Evolutionary conservation across 2,888 invertebrate genomes (phyloP).

Genomic region (Dermolepida albohirtum): DNA sequence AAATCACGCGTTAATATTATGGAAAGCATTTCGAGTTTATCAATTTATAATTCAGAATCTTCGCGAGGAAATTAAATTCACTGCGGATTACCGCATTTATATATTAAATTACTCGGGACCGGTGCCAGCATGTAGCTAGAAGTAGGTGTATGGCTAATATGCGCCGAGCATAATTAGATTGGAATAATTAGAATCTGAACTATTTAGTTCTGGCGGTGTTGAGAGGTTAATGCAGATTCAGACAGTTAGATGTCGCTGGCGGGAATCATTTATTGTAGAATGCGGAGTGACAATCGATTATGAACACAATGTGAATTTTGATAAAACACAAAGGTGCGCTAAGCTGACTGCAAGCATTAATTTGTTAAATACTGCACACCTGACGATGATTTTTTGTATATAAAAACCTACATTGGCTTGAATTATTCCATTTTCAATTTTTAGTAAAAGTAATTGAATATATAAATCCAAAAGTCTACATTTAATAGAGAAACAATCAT

Average conservation of each 20-base stretch:
- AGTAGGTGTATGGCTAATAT: conserved; percentile 11
- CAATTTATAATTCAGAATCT: conserved; percentile 34
- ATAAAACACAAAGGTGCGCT: no score
- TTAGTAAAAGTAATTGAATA: no score
- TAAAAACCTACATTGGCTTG: no score
- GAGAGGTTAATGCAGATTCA: conserved; percentile 1
- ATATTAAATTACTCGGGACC: conserved; percentile 22
- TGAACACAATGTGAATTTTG: no score
- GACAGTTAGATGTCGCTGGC: conserved; percentile 1
- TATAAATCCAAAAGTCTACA: no score
- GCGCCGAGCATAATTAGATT: conserved; percentile 28
- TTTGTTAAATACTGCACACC: no score
- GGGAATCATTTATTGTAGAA: background rate
- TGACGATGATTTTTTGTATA: no score
- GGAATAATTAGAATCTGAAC: conserved; percentile 35
- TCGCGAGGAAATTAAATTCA: conserved; percentile 30
- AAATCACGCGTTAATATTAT: conserved; percentile 15
- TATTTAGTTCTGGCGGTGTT: conserved; percentile 17
- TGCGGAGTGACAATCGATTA: no score
- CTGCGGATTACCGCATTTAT: conserved; percentile 31
- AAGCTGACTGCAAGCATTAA: no score
- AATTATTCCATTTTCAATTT: no score
- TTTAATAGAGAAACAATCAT: no score
- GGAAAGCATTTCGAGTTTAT: conserved; percentile 15
- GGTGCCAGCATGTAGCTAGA: background rate